Conservation (phyloP, 2,797 vertebrate genomes). For the Bufotes viridis region DNA sequence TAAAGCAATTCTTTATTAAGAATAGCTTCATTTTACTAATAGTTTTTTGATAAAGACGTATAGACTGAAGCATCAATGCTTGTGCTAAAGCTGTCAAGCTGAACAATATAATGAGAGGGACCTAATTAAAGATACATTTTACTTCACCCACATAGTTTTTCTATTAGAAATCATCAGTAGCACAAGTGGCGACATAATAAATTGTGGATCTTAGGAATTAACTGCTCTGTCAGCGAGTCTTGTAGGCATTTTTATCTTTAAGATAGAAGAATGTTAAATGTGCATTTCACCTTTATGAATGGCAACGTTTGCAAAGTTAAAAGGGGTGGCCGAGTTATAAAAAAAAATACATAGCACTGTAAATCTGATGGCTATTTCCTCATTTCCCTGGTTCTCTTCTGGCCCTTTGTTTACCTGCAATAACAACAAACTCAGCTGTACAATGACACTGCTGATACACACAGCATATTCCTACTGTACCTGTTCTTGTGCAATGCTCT, state of each 20-base stretch:
- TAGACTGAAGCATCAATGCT: slow-evolving; percentile 19
- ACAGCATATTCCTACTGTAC: no score
- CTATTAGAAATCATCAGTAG: slow-evolving; percentile 26
- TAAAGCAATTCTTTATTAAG: neutral
- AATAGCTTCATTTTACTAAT: slow-evolving; percentile 13
- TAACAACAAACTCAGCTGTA: no score
- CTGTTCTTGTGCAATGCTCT: no score
- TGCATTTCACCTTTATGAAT: neutral
- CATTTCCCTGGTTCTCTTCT: no score
- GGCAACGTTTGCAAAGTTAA: neutral
- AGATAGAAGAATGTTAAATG: neutral
- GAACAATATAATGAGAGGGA: slow-evolving; percentile 30
- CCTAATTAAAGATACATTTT: slow-evolving; percentile 45
- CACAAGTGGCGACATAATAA: slow-evolving; percentile 17
- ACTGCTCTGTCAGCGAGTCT: neutral
- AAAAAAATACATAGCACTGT: neutral
- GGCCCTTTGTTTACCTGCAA: no score
- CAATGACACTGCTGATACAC: no score
- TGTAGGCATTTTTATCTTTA: neutral
- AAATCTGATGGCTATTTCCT: no score
- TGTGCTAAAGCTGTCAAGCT: slow-evolving; percentile 33
- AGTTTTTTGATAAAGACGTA: slow-evolving; percentile 26
- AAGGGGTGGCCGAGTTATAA: neutral
- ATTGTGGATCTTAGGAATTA: slow-evolving; percentile 3
- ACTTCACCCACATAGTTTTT: slow-evolving; percentile 13